A percentile compares a stretch with the other conserved stretches of the same genome.
These are phyloP conservation scores for Kryptolebias ocellatus DNA, from an alignment of 2,797 vertebrate genomes.

Conservation along the genomic window DNA sequence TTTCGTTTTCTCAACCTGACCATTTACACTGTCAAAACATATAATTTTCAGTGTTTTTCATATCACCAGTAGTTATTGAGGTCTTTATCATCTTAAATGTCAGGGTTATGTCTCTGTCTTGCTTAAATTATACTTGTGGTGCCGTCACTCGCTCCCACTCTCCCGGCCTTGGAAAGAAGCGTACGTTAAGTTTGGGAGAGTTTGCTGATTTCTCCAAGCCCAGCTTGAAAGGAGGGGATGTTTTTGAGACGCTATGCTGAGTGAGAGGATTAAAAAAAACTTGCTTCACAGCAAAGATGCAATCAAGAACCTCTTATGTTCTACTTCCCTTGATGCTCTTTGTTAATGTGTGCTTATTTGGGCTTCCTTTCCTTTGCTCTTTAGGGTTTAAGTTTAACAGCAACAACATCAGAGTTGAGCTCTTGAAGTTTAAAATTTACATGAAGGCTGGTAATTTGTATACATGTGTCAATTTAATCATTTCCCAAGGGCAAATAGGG, in stretches of 20 bases:
- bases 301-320: constrained; percentile 43
- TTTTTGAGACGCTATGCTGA: constrained; percentile 43
- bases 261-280: constrained; percentile 29
- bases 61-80: not conserved
- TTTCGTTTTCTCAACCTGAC: too few species aligned
- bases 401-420: constrained; percentile 2
- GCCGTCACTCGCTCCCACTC: not conserved
- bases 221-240: constrained; percentile 45
- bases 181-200: constrained; percentile 17
- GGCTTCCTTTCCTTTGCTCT: constrained; percentile 5
- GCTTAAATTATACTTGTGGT: constrained; percentile 15
- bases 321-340: constrained; percentile 12
- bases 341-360: not conserved
- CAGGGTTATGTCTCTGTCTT: not conserved
- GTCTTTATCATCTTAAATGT: not conserved
- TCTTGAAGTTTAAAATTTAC: constrained; percentile 6
- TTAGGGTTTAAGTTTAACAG: constrained; percentile 16
- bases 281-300: constrained; percentile 21
- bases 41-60: not conserved
- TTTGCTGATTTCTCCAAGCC: constrained; percentile 24
- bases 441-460: constrained; percentile 10
- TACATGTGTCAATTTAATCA: not conserved
- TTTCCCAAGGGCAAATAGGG: not conserved
- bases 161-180: constrained; percentile 15
- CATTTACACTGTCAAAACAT: not conserved